Percentiles rank a stretch among this genome's conserved stretches.
Conservation (phyloP, 2,113 vertebrate genomes). For the Oreotrochilus melanogaster region DNA sequence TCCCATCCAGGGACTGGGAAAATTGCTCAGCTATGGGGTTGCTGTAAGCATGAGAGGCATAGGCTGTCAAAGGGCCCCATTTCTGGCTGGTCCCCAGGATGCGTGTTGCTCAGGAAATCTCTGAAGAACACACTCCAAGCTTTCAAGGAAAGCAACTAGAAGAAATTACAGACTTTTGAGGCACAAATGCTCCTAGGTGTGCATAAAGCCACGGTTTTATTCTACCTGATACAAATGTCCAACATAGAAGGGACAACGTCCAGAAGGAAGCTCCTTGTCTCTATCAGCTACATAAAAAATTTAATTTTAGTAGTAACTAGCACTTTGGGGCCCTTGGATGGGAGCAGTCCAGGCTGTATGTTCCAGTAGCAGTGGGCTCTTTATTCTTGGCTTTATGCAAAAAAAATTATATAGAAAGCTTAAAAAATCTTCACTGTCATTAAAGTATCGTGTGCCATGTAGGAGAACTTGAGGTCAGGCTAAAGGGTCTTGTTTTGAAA, state of each 20-base stretch:
- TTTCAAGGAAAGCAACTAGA: neutral
- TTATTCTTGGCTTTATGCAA: neutral
- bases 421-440: neutral
- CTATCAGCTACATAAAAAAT: neutral
- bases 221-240: neutral
- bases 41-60: neutral
- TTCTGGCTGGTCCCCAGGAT: neutral
- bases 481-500: neutral
- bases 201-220: neutral
- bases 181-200: neutral
- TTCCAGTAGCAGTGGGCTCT: neutral
- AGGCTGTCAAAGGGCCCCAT: neutral
- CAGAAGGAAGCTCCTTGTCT: neutral
- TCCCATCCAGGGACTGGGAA: neutral
- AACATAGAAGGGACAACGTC: neutral
- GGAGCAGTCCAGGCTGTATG: neutral
- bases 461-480: neutral
- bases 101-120: neutral
- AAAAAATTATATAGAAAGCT: neutral
- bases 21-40: neutral
- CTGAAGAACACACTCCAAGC: neutral
- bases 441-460: neutral
- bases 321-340: neutral
- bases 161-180: neutral
- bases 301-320: neutral